A percentile compares a stretch with the other conserved stretches of the same genome.
Evolutionary conservation across 2,797 vertebrate species (phyloP).

Genomic region (Garrulus glandarius): DNA sequence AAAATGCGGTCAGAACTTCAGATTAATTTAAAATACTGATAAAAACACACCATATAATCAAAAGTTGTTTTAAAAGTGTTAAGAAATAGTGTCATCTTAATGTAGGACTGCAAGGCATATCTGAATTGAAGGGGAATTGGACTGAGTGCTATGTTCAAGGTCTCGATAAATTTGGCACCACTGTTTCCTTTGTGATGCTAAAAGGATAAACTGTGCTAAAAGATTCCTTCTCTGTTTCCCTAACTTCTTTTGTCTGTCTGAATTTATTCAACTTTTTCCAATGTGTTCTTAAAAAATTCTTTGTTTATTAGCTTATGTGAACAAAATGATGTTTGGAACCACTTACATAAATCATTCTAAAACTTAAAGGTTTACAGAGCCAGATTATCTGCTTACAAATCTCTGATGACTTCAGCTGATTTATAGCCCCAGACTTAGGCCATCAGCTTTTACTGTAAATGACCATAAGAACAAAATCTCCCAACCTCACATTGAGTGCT

Average conservation of each 20-base stretch:
- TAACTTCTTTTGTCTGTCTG: neutral
- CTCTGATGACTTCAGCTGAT: neutral
- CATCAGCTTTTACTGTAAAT: neutral
- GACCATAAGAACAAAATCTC: neutral
- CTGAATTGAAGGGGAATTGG: neutral
- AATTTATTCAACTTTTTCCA: neutral
- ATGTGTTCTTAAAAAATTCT: neutral
- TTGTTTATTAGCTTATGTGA: neutral
- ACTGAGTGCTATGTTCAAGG: neutral
- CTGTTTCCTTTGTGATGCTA: neutral
- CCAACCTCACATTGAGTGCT: neutral
- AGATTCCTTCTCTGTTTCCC: neutral
- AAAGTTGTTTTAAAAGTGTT: neutral
- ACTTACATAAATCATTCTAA: neutral
- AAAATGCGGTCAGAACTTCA: neutral
- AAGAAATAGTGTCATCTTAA: neutral
- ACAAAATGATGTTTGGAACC: neutral
- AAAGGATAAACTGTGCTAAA: neutral
- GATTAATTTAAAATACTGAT: neutral
- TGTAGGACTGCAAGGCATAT: neutral
- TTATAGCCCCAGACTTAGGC: neutral
- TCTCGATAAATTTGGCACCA: neutral
- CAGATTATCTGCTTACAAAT: slow-evolving; percentile 3
- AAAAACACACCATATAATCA: neutral
- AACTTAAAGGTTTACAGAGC: neutral